These are phyloP conservation scores for Cottoperca gobio DNA, from an alignment of 2,797 vertebrate genomes.

Conservation along the genomic window DNA sequence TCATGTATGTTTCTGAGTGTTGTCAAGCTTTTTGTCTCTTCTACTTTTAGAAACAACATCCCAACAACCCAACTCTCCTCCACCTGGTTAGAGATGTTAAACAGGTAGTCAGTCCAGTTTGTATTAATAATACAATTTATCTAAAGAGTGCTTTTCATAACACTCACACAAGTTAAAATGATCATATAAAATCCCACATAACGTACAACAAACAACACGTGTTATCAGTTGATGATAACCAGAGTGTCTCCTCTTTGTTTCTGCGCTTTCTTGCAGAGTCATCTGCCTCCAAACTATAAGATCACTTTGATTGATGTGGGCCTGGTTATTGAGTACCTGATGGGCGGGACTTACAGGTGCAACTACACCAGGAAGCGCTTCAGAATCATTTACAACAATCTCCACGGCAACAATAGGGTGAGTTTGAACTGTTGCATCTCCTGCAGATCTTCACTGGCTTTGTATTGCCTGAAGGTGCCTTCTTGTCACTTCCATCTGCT, in stretches of 20 bases:
- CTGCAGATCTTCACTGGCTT: too few species aligned
- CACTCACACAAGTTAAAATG: too few species aligned
- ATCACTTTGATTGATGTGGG: conserved; percentile 97
- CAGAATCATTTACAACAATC: conserved; percentile 97
- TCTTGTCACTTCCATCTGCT: too few species aligned
- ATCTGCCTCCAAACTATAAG: conserved; percentile 98
- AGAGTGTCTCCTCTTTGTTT: not conserved
- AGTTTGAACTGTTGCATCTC: conserved; percentile 21
- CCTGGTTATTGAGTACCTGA: conserved; percentile 96
- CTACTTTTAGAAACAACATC: conserved; percentile 92
- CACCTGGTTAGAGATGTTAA: conserved; percentile 97
- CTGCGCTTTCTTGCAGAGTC: conserved; percentile 85
- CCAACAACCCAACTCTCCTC: conserved; percentile 95
- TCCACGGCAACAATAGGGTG: conserved; percentile 95
- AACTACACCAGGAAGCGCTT: conserved; percentile 98
- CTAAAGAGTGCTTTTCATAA: too few species aligned
- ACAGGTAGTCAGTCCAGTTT: conserved; percentile 83
- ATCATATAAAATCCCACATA: too few species aligned
- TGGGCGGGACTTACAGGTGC: conserved; percentile 98
- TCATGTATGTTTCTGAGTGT: not conserved
- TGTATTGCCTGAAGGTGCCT: too few species aligned
- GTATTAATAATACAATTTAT: not conserved
- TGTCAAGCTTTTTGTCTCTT: conserved; percentile 6
- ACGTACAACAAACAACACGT: too few species aligned
- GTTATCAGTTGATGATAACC: not conserved